These are phyloP conservation scores for Climacteris rufus DNA, from an alignment of 2,113 vertebrate genomes.

Conservation along the genomic window DNA sequence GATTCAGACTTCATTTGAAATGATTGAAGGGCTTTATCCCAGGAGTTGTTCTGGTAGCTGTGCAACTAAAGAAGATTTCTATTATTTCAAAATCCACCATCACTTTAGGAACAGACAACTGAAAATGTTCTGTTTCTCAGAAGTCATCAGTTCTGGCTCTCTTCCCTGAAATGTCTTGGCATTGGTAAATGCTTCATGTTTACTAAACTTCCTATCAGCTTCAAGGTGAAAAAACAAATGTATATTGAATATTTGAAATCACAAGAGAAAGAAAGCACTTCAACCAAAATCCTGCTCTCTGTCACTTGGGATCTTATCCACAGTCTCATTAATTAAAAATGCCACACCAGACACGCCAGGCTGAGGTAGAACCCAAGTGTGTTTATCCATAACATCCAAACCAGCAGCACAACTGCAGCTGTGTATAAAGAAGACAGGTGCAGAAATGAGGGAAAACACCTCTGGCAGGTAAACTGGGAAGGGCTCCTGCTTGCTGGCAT, in stretches of 20 bases:
- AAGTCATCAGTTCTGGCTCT: background rate
- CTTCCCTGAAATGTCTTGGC: background rate
- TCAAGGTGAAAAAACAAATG: background rate
- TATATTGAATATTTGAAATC: background rate
- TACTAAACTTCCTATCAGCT: background rate
- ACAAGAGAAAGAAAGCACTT: background rate
- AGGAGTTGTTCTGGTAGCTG: background rate
- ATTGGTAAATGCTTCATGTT: background rate
- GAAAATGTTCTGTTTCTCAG: background rate
- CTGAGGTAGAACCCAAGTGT: background rate
- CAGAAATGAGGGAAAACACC: background rate
- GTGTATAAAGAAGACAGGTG: conserved; percentile 15
- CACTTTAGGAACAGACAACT: background rate
- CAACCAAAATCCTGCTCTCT: background rate
- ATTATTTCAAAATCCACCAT: background rate
- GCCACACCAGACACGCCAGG: background rate
- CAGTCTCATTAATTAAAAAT: background rate
- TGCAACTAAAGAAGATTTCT: background rate
- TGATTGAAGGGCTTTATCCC: background rate
- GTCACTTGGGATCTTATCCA: background rate
- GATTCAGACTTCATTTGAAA: background rate
- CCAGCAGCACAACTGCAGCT: background rate
- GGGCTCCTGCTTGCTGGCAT: background rate
- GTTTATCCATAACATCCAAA: conserved; percentile 22
- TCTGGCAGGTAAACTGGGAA: background rate